Evolutionary conservation across 2,113 vertebrate genomes (phyloP), one percentile per base, ranked within the genome.

Genomic region (Heptranchias perlo): DNA sequence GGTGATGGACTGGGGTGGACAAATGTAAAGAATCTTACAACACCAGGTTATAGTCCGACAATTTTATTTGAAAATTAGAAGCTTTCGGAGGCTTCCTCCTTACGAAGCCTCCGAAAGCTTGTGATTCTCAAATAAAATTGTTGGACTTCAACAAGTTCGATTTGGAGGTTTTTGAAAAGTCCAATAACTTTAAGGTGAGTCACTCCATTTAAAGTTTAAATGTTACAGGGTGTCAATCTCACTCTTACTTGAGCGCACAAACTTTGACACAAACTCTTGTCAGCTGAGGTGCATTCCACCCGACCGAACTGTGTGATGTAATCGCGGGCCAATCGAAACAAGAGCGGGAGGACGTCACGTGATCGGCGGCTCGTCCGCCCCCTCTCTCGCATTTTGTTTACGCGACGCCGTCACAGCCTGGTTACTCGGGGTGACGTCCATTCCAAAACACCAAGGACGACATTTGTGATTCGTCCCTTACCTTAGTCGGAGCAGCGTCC

Each of bases 381-480:
- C 16, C 76, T 58, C 76, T n/a, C 89, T 21, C 16, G 16, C 89
- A n/a, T 44, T 61, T 67, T 64, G 92, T 94, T 94, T 65, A 64
- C 92, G 92, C n/a, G 92, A 0, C 44, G 94, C 2, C 64, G 94
- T 73, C 64, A 73, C 64, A 49, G 44, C 94, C 65, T 18, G 65
- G 94, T 95, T 28, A 69, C 64, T 52, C 28, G 64, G 23, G 64
- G 94, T 95, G 94, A 95, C 94, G 94, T 95, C 44, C 44, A 31
- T 95, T 73, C 94, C 94, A 69, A 69, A 95, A 95, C 94, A 95
- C 31, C 94, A 95, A 52, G 94, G 64, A 49, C 64, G 65, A 14
- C 64, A 3, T 2, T 16, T 28, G 44, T 1, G 44, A 95, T 73
- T 95, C n/a, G 93, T 47, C 61, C 39, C 6, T 10, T 39, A 11